Conservation (phyloP, 2,113 vertebrate genomes). For the Fregetta grallaria region DNA sequence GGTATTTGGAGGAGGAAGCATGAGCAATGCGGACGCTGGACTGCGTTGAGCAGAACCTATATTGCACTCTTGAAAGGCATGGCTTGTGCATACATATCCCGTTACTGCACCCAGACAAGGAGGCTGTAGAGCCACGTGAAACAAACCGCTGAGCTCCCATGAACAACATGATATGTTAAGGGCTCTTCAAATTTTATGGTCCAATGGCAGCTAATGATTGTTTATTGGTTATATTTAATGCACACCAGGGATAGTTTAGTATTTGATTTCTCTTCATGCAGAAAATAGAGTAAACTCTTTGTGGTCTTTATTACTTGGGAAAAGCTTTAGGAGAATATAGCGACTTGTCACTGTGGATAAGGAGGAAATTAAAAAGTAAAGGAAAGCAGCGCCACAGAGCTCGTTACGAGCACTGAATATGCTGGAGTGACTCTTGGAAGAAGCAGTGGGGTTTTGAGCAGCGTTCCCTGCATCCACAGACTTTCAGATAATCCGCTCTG, state of each 20-base stretch:
- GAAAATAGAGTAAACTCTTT: slow-evolving; percentile 60
- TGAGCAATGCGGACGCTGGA: background rate
- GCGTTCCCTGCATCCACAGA: background rate
- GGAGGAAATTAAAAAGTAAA: slow-evolving; percentile 39
- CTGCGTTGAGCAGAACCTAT: background rate
- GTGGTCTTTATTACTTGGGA: slow-evolving; percentile 34
- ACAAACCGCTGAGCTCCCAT: background rate
- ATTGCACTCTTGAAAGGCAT: background rate
- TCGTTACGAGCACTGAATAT: background rate
- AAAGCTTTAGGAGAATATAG: slow-evolving; percentile 7
- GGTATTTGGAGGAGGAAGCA: background rate
- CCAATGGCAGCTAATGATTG: slow-evolving; percentile 40
- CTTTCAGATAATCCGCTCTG: background rate
- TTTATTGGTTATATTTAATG: slow-evolving; percentile 68
- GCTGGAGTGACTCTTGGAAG: background rate
- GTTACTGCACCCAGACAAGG: background rate
- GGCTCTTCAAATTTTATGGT: slow-evolving; percentile 37
- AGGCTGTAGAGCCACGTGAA: background rate
- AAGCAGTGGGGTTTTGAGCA: background rate
- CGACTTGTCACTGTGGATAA: background rate
- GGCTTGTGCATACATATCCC: background rate
- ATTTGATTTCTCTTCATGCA: slow-evolving; percentile 48
- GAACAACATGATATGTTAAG: slow-evolving; percentile 29
- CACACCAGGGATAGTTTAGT: slow-evolving; percentile 39
- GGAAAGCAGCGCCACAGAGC: background rate